Evolutionary conservation across 2,888 invertebrate genomes (phyloP), one percentile per base, ranked within the genome.

Genomic region (Andrena fulva): DNA sequence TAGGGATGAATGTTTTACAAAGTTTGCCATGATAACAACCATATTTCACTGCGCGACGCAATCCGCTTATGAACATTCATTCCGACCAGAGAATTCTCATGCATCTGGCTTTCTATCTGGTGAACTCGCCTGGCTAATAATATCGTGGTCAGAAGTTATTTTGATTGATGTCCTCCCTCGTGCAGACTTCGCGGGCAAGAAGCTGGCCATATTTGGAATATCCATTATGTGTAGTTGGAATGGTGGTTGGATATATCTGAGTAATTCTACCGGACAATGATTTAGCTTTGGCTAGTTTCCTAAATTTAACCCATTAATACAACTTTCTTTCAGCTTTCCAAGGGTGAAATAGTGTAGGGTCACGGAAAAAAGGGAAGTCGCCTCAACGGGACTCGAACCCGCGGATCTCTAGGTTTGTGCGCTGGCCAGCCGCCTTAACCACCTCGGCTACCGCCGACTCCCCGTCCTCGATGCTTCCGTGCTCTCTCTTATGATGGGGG

Each of bases 51-150:
- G 72, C n/a, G n/a, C 50, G 59, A 64, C 69, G 74, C 31, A 82
- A 83, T 77, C 82, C 82, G 82, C 82, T 83, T 83, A 82, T 42
- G 69, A 72, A 73, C 77, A 63, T 82, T 75, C 56, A 62, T 72
- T 56, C 52, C 31, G 3, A 31, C 29, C 50, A 27, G 81, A 68
- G 80, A 50, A 59, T 68, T 54, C 64, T 33, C 75, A 52, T 3
- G 60, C 50, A 52, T 64, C 50, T 35, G 52, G 29, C 76, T 59
- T 50, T 24, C 33, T 20, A 54, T 68, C 20, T 54, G 24, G 52
- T 20, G 52, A 67, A 67, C 66, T 62, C 7, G 35, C 7, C 42
- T n/a, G 24, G 31, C 31, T 48, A 31, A 60, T 54, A 31, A 63
- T 52, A 29, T 7, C 35, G 29, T 33, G 27, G 24, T 50, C 56